Conservation (phyloP, 2,888 invertebrate genomes). For the Belgica antarctica region DNA sequence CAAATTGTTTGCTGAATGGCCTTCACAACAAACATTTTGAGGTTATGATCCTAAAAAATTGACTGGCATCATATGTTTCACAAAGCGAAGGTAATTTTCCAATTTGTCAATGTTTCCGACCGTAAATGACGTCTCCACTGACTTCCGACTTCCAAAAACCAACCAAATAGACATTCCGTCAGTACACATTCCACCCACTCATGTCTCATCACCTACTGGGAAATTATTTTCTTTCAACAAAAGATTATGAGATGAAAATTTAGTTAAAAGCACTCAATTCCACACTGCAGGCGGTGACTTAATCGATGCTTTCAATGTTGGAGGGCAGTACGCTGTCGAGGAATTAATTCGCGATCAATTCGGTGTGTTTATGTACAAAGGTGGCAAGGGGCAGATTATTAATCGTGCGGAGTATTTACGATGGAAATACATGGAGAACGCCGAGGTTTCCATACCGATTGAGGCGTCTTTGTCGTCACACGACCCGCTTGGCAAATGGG, state of each 20-base stretch:
- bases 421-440: slow-evolving; percentile 85
- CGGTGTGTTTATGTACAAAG: slow-evolving; percentile 81
- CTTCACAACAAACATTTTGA: too few relatives aligned
- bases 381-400: slow-evolving; percentile 79
- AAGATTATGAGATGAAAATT: not conserved
- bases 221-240: too few relatives aligned
- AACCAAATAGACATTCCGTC: too few relatives aligned
- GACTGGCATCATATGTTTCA: too few relatives aligned
- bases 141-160: too few relatives aligned
- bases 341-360: slow-evolving; percentile 82
- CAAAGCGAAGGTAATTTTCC: too few relatives aligned
- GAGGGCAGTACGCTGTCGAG: slow-evolving; percentile 80
- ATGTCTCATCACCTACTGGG: too few relatives aligned
- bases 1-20: too few relatives aligned
- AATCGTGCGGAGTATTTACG: slow-evolving; percentile 84
- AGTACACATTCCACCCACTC: too few relatives aligned
- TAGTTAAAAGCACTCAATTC: slow-evolving; percentile 21
- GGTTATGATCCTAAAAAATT: too few relatives aligned
- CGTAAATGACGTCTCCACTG: too few relatives aligned
- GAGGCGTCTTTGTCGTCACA: slow-evolving; percentile 81
- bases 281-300: slow-evolving; percentile 70
- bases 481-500: slow-evolving; percentile 85
- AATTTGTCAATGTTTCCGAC: too few relatives aligned
- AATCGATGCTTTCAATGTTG: slow-evolving; percentile 80
- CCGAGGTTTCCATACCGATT: slow-evolving; percentile 80